These are phyloP conservation scores for Ctenoplectra terminalis DNA, from an alignment of 1,140 invertebrate genomes.

Conservation along the genomic window DNA sequence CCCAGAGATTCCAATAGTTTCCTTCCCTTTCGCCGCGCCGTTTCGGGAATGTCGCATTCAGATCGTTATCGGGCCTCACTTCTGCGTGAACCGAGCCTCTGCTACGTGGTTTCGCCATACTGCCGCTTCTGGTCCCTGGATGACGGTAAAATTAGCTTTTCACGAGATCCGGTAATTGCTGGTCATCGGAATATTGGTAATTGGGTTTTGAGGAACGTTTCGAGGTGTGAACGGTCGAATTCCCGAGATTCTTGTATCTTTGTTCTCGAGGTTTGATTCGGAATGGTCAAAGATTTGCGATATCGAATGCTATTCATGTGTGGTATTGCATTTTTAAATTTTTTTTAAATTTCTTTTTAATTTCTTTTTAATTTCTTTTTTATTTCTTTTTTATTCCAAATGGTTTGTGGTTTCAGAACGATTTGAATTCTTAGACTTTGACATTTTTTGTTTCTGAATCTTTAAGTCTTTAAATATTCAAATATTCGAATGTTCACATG, in stretches of 20 bases:
- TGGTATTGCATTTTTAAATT: not conserved
- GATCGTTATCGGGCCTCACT: constrained; percentile 56
- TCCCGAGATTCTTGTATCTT: not conserved
- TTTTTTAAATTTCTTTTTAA: no score
- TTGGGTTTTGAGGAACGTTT: not conserved
- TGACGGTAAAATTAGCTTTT: constrained; percentile 20
- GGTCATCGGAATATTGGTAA: constrained; percentile 13
- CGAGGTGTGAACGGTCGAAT: not conserved
- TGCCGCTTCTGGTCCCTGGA: not conserved
- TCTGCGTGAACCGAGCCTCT: constrained; percentile 25
- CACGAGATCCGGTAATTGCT: not conserved
- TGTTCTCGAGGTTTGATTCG: no score
- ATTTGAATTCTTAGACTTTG: no score
- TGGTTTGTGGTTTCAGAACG: no score
- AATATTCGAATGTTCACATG: no score
- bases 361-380: no score
- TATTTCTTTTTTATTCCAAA: not conserved
- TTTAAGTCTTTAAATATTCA: not conserved
- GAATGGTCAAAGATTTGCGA: not conserved
- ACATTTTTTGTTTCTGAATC: no score
- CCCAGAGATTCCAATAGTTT: constrained; percentile 58
- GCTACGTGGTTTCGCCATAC: constrained; percentile 8
- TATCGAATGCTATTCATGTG: no score
- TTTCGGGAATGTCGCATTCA: constrained; percentile 63
- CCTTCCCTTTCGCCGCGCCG: constrained; percentile 34